These are phyloP conservation scores for Lithophane semibrunnea DNA, from an alignment of 2,888 invertebrate genomes.

Conservation along the genomic window DNA sequence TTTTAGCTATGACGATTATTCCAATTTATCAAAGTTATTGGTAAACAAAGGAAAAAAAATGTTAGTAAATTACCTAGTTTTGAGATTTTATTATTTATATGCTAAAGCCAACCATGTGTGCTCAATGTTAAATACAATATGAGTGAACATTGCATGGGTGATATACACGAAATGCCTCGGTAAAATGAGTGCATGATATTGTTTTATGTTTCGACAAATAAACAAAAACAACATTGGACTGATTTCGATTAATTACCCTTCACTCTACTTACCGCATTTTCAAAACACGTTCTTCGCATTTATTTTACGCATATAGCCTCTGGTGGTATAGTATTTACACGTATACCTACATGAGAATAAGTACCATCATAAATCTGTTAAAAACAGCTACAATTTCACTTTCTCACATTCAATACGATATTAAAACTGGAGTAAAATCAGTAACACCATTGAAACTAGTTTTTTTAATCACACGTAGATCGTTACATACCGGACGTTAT, in stretches of 20 bases:
- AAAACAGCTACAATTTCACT: constrained; percentile 44
- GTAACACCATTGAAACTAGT: constrained; percentile 38
- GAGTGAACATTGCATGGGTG: too few species aligned
- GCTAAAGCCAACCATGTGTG: too few species aligned
- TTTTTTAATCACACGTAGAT: constrained; percentile 44
- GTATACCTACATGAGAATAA: constrained; percentile 5
- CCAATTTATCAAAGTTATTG: neutral
- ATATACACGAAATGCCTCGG: neutral
- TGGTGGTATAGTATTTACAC: neutral
- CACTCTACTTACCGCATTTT: constrained; percentile 23
- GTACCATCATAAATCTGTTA: constrained; percentile 32
- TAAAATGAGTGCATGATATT: neutral
- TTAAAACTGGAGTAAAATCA: constrained; percentile 41
- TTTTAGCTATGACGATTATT: neutral
- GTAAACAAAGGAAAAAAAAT: neutral
- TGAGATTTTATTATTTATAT: neutral
- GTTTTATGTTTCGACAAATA: neutral
- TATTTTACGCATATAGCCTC: constrained; percentile 25
- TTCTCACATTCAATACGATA: constrained; percentile 43
- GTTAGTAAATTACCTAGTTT: neutral
- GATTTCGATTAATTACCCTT: neutral
- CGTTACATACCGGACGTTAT: constrained; percentile 45
- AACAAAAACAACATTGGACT: neutral
- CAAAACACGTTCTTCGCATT: constrained; percentile 29
- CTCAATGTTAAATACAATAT: too few species aligned